Evolutionary conservation across 2,888 invertebrate species (phyloP), one percentile per base, ranked within the genome.

Genomic region (Macrophya alboannulata): DNA sequence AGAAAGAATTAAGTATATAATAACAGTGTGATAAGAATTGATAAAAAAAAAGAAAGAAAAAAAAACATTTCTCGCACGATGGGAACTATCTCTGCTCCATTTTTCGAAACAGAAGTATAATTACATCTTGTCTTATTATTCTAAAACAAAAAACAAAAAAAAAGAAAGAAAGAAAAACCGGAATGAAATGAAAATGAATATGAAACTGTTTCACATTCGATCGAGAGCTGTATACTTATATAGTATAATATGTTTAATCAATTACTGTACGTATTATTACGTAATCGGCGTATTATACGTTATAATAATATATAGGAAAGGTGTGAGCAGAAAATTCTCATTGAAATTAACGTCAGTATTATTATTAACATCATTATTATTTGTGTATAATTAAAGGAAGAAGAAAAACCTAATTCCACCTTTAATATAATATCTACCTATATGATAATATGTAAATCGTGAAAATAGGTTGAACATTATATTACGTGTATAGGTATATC

Each of bases 271-370:
- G 48, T 48, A 10, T n/a, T 55, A 55, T 5, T n/a, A 15, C 31
- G 31, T 25, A 37, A 48, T 48, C 62, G 37, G 10, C 68, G 25
- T 12, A 31, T 68, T 62, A 62, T 62, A n/a, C 5, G 6, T 40
- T 71, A 71, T 37, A 40, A 1, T 15, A n/a, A n/a, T 71, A n/a
- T 71, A 37, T 40, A 37, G 10, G 15, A n/a, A 45, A 76, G 15
- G 31, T 25, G 48, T 21, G 12, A 76, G 48, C 45, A n/a, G 48
- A 76, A 45, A 48, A 48, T 76, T 43, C 76, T 76, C 76, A 31
- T 25, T 76, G 45, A 48, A 45, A 21, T 48, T 48, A 43, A 76
- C 51, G 76, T 76, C 76, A 76, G 76, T 76, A 76, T 76, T 76
- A 76, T 21, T n/a, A 40, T 65, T 72, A 10, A 21, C 21, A 65